Percentiles rank a stretch among this genome's conserved stretches.
These are phyloP conservation scores for Lycodopsis pacificus DNA, from an alignment of 2,797 vertebrate species.

Conservation along the genomic window DNA sequence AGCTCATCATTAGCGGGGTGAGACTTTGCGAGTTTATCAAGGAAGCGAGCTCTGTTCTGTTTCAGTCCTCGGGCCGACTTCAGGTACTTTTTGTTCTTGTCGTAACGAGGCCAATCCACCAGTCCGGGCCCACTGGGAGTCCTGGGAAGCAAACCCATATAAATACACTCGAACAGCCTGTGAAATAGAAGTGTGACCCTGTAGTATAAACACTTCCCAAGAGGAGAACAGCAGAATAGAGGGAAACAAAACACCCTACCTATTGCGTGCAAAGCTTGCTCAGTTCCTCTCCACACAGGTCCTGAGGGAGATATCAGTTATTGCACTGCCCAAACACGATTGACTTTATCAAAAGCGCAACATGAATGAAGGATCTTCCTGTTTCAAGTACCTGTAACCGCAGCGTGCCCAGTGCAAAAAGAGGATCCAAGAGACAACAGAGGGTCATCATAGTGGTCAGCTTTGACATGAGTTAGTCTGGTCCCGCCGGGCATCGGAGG, in stretches of 20 bases:
- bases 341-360: slow-evolving; percentile 7
- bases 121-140: slow-evolving; percentile 75
- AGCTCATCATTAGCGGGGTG: not conserved
- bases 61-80: slow-evolving; percentile 62
- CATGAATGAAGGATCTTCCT: not conserved
- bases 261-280: slow-evolving; percentile 80
- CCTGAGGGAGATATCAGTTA: slow-evolving; percentile 41
- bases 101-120: slow-evolving; percentile 61
- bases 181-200: not conserved
- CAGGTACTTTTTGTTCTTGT: slow-evolving; percentile 75
- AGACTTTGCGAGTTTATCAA: slow-evolving; percentile 57
- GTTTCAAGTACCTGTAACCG: slow-evolving; percentile 38
- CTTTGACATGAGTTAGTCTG: slow-evolving; percentile 78
- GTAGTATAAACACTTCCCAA: not conserved
- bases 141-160: not conserved
- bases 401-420: slow-evolving; percentile 38
- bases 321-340: slow-evolving; percentile 27
- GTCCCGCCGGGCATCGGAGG: slow-evolving; percentile 37
- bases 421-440: slow-evolving; percentile 72
- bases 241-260: slow-evolving; percentile 62
- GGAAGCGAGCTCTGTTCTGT: slow-evolving; percentile 73
- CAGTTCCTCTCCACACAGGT: slow-evolving; percentile 74
- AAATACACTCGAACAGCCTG: not conserved
- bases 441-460: slow-evolving; percentile 77
- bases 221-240: slow-evolving; percentile 2